These are phyloP conservation scores for Eledona agricola DNA, from an alignment of 2,888 invertebrate genomes.

Conservation along the genomic window DNA sequence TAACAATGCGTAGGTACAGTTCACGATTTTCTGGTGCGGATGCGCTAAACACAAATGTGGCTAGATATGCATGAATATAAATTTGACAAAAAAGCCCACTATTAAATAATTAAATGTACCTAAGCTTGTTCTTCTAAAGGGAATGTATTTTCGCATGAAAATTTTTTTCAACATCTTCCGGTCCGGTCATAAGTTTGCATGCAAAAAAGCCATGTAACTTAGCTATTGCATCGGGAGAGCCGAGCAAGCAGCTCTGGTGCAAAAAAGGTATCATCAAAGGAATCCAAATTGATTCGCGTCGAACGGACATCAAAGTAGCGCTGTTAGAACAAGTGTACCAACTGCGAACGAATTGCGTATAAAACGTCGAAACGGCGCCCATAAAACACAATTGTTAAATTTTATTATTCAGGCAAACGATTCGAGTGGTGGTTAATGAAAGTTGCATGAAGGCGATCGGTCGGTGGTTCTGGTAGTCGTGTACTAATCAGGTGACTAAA, in stretches of 20 bases:
- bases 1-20: conserved; percentile 39
- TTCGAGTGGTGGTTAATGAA: conserved; percentile 52
- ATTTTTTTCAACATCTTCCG: too few relatives aligned
- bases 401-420: conserved; percentile 58
- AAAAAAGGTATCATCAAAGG: conserved; percentile 39
- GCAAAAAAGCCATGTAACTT: too few relatives aligned
- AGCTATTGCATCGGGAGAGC: too few relatives aligned
- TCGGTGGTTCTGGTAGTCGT: conserved; percentile 40
- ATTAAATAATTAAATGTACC: too few relatives aligned
- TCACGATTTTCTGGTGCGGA: conserved; percentile 30
- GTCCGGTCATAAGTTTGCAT: too few relatives aligned
- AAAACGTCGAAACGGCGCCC: conserved; percentile 53
- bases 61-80: too few relatives aligned
- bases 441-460: conserved; percentile 52
- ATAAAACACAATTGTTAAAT: conserved; percentile 59
- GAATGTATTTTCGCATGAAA: too few relatives aligned
- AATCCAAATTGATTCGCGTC: conserved; percentile 49
- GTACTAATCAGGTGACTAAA: conserved; percentile 63
- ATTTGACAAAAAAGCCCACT: too few relatives aligned
- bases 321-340: conserved; percentile 49
- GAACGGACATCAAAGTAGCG: conserved; percentile 48
- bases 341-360: conserved; percentile 46
- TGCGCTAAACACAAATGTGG: conserved; percentile 24
- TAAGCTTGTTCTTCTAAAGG: too few relatives aligned
- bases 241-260: conserved; percentile 7